These are phyloP conservation scores for Aphodius granarius DNA, from an alignment of 2,888 invertebrate genomes.

Conservation along the genomic window DNA sequence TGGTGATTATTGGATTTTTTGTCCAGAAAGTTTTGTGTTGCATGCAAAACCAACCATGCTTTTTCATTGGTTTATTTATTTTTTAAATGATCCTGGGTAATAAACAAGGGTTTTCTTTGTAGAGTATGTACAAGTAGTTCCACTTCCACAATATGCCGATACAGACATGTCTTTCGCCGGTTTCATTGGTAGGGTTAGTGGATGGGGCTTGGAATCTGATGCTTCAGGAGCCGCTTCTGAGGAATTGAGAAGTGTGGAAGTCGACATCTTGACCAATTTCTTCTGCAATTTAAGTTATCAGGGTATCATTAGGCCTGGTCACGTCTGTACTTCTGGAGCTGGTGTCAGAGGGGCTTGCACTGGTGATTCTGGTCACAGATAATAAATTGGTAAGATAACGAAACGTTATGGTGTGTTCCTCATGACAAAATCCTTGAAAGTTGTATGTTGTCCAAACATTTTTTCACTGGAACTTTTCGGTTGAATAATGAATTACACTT, in stretches of 20 bases:
- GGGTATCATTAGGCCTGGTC: slow-evolving; percentile 49
- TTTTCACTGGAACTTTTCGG: no score
- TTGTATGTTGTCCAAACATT: no score
- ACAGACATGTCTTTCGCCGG: slow-evolving; percentile 47
- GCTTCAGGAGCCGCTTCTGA: neutral
- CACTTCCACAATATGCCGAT: slow-evolving; percentile 24
- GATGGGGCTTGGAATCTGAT: slow-evolving; percentile 55
- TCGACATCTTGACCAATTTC: slow-evolving; percentile 2
- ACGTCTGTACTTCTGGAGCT: slow-evolving; percentile 55
- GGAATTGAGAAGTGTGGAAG: neutral
- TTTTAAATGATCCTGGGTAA: no score
- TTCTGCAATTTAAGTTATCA: slow-evolving; percentile 54
- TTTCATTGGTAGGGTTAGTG: slow-evolving; percentile 51
- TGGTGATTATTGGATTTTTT: no score
- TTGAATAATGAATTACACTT: no score
- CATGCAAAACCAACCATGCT: no score
- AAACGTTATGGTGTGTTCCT: no score
- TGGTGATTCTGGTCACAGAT: slow-evolving; percentile 49
- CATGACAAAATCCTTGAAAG: no score
- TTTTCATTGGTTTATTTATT: no score
- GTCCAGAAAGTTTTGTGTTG: no score
- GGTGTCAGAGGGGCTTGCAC: slow-evolving; percentile 55
- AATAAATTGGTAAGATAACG: slow-evolving; percentile 3
- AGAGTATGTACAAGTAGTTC: slow-evolving; percentile 15
- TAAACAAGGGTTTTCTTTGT: no score